Evolutionary conservation across 2,888 invertebrate genomes (phyloP), one percentile per base, ranked within the genome.

Genomic region (Sarcophaga carnaria): DNA sequence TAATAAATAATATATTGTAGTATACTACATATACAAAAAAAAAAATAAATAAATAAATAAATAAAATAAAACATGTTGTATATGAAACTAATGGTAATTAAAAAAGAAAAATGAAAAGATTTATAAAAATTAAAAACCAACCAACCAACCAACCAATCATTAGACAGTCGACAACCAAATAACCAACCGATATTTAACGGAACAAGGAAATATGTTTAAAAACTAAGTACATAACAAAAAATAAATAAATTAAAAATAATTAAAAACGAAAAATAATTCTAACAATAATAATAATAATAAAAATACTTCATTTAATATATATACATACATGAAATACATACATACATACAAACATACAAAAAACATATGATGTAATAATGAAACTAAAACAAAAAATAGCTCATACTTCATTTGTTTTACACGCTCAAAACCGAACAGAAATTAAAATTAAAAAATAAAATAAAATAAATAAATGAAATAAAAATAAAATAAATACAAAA

Each of bases 121-220:
- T 87, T 88, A 70, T 71, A 70, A 69, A 79, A 66, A 70, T 49
- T 6, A 83, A 81, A 81, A 80, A 81, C 67, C 60, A 76, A 77
- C 74, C 45, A 74, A 71, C 60, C 77, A 80, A 67, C 67, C 71
- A 84, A 82, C 87, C 82, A 81, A 85, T 80, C 75, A 80, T 78
- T 83, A 83, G 76, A 84, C 79, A 86, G 80, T 88, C 83, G 83
- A 88, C 85, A 83, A 88, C 85, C 85, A 83, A 85, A 80, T 77
- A 86, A 83, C 88, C 83, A 85, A 88, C 83, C 88, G 85, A 88
- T 83, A 84, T 87, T 87, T 87, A 87, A 87, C 87, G 87, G 87
- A 87, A 84, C 87, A 84, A 87, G 84, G 87, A 87, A 87, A 87
- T 80, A 83, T 83, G 69, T 75, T 70, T 69, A 72, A 79, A 78